phyloP scores from a whole-genome alignment of 1,140 invertebrate species.

The Drosophila lacertosa region DNA sequence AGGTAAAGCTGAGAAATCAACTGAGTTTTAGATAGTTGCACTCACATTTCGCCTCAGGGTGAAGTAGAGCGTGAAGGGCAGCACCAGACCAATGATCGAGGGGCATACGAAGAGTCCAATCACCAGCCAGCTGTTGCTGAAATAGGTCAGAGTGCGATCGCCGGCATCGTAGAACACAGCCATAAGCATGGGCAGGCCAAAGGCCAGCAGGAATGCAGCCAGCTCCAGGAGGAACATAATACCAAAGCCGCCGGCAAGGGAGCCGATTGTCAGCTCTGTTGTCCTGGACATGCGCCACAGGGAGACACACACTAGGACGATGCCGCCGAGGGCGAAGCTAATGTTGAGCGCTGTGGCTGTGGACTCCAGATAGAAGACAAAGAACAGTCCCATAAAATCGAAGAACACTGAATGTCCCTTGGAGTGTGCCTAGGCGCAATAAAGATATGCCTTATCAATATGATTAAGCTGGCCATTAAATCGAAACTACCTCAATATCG shows the following conservation, averaged over 20 bases:
- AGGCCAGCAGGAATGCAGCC: slow-evolving; percentile 74
- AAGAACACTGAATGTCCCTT: slow-evolving; percentile 89
- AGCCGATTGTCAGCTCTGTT: slow-evolving; percentile 30
- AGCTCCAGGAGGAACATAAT: slow-evolving; percentile 62
- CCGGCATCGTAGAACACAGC: slow-evolving; percentile 84
- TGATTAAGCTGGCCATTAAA: slow-evolving; percentile 78
- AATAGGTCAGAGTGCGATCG: slow-evolving; percentile 88
- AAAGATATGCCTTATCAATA: slow-evolving; percentile 86
- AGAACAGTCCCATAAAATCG: slow-evolving; percentile 91
- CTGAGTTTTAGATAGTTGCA: background rate
- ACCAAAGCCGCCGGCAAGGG: slow-evolving; percentile 53
- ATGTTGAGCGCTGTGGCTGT: slow-evolving; percentile 86
- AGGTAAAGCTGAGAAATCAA: background rate
- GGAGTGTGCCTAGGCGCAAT: slow-evolving; percentile 60
- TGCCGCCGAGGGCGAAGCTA: slow-evolving; percentile 84
- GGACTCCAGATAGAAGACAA: slow-evolving; percentile 87
- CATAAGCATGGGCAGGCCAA: slow-evolving; percentile 85
- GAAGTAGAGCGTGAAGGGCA: slow-evolving; percentile 54
- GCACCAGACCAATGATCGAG: slow-evolving; percentile 79
- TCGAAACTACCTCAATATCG: slow-evolving; percentile 69
- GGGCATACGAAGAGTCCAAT: slow-evolving; percentile 86
- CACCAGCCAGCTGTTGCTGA: slow-evolving; percentile 87
- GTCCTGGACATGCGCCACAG: slow-evolving; percentile 63
- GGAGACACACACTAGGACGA: slow-evolving; percentile 82
- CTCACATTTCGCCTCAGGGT: slow-evolving; percentile 85